These are phyloP conservation scores for Conops quadrifasciatus DNA, from an alignment of 2,888 invertebrate species.

Conservation along the genomic window DNA sequence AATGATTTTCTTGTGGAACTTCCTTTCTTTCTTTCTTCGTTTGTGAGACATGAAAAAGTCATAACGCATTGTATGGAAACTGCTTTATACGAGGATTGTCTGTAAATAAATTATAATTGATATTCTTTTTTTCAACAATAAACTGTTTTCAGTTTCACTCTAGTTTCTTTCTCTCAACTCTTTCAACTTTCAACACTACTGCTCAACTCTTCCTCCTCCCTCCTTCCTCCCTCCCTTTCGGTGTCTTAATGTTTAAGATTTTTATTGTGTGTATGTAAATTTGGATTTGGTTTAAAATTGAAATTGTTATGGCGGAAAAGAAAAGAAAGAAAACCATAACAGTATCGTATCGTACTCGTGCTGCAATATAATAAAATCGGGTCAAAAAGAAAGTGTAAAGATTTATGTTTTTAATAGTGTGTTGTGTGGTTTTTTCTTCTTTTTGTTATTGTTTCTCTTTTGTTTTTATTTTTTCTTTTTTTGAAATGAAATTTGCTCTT, in stretches of 20 bases:
- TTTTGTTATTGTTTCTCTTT: neutral
- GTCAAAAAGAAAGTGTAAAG: conserved; percentile 27
- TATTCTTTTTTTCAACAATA: no score
- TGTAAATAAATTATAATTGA: no score
- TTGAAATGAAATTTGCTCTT: neutral
- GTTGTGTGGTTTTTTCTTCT: neutral
- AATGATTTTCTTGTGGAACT: no score
- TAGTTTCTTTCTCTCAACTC: neutral
- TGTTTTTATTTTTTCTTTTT: conserved; percentile 12
- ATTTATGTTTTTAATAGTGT: neutral
- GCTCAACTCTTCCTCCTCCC: neutral
- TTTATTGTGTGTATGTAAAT: neutral
- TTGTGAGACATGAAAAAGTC: neutral
- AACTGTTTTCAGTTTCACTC: neutral
- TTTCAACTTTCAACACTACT: neutral
- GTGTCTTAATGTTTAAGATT: neutral
- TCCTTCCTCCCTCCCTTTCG: neutral
- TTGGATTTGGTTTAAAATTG: neutral
- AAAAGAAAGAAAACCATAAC: conserved; percentile 9
- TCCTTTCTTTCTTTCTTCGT: neutral
- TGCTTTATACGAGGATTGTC: no score
- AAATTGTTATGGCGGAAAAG: neutral
- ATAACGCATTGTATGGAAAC: neutral
- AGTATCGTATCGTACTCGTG: neutral
- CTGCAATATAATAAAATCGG: neutral